Conservation (phyloP, 2,797 vertebrate species). For the Enteromius mattozi region DNA sequence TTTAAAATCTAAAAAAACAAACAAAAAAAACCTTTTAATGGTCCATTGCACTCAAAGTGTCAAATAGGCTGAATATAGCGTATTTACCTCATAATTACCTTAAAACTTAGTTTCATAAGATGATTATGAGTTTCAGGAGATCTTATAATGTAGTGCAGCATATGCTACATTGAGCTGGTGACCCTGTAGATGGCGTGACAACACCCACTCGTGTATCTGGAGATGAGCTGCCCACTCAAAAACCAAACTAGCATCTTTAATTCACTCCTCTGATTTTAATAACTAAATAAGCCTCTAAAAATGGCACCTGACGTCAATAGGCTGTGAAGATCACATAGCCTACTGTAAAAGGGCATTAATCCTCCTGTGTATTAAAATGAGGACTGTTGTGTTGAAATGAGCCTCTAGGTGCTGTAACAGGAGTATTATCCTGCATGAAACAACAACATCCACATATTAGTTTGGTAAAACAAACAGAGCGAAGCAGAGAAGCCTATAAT, state of each 20-base stretch:
- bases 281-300: constrained; percentile 29
- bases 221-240: constrained; percentile 37
- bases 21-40: not conserved
- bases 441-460: constrained; percentile 1
- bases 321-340: constrained; percentile 14
- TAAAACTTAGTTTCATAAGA: not conserved
- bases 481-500: not conserved
- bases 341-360: constrained; percentile 11
- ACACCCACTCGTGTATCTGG: constrained; percentile 40
- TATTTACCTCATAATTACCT: not conserved
- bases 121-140: constrained; percentile 17
- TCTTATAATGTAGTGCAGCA: constrained; percentile 5
- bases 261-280: constrained; percentile 46
- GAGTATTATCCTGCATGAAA: not conserved
- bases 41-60: not conserved
- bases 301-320: constrained; percentile 1
- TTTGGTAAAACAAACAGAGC: not conserved
- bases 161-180: constrained; percentile 28
- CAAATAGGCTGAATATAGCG: not conserved
- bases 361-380: not conserved
- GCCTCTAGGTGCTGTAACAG: not conserved
- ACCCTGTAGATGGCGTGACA: constrained; percentile 7
- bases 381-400: not conserved
- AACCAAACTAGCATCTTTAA: constrained; percentile 20
- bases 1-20: too few species aligned